Evolutionary conservation across 2,797 vertebrate species (phyloP), one percentile per base, ranked within the genome.

Genomic region (Coranthus polyacanthus): DNA sequence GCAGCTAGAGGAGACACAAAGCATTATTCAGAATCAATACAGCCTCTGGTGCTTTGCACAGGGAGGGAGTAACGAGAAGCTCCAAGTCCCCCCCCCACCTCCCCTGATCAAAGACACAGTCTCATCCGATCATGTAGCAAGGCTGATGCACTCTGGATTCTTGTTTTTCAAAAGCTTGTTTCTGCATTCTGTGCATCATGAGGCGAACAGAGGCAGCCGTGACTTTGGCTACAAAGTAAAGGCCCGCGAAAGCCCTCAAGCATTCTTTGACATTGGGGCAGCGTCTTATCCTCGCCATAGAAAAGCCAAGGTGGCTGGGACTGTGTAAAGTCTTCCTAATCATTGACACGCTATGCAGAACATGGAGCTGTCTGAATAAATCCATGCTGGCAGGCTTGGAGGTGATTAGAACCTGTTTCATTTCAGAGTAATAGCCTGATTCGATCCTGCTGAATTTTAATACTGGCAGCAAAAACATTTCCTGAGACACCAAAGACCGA

Each of bases 21-120:
- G 78, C 65, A 75, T 86, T 72, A 82, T 80, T 85, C 75, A 58
- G 59, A 84, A 87, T 89, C 87, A 81, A 89, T 85, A 82, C 39
- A 61, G 77, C 82, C 80, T 54, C 20, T 71, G 70, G 83, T 53
- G 78, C 64, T 78, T 42, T 71, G 68, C 53, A 61, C 49, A 20
- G 55, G 15, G 39, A 24, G n/a, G 38, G 15, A 52, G 65, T 24
- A 49, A 38, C 4, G 12, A 38, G 57, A 65, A 42, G 50, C 60
- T 65, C 38, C 26, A 15, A 16, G 58, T 65, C 52, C 72, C 22
- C 75, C 79, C 60, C 47, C 52, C 72, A 22, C 75, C 79, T 57
- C 47, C 71, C 2, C 50, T 22, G 74, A 77, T 80, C 80, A 85
- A 84, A 85, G 73, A 46, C 52, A 15, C 24, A 24, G 32, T 37